Conservation (phyloP, 2,888 invertebrate genomes). For the Galerucella calmariensis region DNA sequence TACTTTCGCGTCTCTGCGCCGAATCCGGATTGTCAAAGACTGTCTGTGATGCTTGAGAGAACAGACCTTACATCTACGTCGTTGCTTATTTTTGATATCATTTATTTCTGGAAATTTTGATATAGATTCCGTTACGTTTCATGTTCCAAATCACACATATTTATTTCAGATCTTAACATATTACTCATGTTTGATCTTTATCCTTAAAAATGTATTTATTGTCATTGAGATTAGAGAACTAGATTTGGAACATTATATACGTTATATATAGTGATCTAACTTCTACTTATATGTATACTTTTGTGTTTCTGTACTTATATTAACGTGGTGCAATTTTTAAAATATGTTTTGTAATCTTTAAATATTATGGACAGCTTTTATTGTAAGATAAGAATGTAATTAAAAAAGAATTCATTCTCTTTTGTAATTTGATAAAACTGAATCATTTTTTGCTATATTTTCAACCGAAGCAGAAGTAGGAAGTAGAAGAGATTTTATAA, state of each 20-base stretch:
- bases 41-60: no score
- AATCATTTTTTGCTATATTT: background rate
- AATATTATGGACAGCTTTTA: background rate
- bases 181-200: no score
- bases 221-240: no score
- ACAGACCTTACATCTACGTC: background rate
- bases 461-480: background rate
- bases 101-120: background rate
- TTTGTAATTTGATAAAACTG: conserved; percentile 7
- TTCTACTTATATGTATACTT: conserved; percentile 13
- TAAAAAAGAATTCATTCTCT: background rate
- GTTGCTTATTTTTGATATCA: background rate
- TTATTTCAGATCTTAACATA: background rate
- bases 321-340: conserved; percentile 17
- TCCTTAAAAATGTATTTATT: no score
- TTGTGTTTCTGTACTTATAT: conserved; percentile 24
- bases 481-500: no score
- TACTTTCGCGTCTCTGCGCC: no score
- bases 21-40: no score
- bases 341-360: conserved; percentile 12
- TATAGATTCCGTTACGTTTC: background rate
- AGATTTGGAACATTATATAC: background rate
- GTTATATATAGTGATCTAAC: background rate
- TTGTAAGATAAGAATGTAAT: background rate
- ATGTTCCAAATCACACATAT: background rate